phyloP scores from a whole-genome alignment of 2,888 invertebrate genomes.

The Conchocele bisecta region DNA sequence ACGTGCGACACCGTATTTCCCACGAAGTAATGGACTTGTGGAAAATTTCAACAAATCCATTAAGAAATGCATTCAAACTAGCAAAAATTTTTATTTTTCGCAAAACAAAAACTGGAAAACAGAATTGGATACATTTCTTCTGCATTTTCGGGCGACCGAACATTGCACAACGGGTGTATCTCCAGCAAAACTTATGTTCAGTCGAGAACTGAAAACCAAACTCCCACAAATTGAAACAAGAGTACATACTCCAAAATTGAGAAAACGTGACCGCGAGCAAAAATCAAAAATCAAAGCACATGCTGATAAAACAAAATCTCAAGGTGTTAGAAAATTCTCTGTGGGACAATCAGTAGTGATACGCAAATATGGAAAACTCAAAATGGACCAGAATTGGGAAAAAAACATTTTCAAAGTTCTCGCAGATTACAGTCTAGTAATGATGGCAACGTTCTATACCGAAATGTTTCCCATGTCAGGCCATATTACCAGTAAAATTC shows the following conservation, averaged over 20 bases:
- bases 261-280: background rate
- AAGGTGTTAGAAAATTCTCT: background rate
- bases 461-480: background rate
- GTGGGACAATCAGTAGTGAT: slow-evolving; percentile 3
- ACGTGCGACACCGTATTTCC: slow-evolving; percentile 36
- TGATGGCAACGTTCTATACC: slow-evolving; percentile 5
- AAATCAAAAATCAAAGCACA: slow-evolving; percentile 12
- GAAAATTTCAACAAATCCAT: slow-evolving; percentile 45
- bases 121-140: slow-evolving; percentile 8
- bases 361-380: background rate
- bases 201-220: slow-evolving; percentile 11
- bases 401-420: background rate
- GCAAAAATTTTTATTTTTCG: background rate
- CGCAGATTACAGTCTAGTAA: background rate
- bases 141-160: slow-evolving; percentile 10
- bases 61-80: slow-evolving; percentile 23
- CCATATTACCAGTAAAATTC: too few species aligned
- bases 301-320: background rate
- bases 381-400: background rate
- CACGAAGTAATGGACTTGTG: slow-evolving; percentile 38
- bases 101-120: slow-evolving; percentile 31
- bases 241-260: background rate
- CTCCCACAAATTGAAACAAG: background rate
- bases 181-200: slow-evolving; percentile 10
- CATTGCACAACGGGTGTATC: slow-evolving; percentile 5